phyloP scores from a whole-genome alignment of 2,888 invertebrate genomes.

The Phyllotreta cruciferae region DNA sequence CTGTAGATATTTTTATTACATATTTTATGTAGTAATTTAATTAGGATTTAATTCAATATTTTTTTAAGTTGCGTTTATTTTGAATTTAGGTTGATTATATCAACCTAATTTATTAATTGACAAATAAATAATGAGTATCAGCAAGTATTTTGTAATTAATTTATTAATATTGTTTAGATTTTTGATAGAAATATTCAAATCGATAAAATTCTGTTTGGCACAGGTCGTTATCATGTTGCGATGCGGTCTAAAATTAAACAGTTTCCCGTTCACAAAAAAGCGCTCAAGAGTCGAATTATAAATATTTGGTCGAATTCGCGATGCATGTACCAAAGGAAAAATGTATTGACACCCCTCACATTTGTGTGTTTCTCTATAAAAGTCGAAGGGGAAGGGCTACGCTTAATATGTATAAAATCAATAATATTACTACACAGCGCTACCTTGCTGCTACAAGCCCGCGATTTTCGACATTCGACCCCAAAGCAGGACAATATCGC shows the following conservation, averaged over 20 bases:
- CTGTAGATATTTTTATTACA: no score
- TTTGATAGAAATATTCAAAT: conserved; percentile 2
- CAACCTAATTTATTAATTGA: no score
- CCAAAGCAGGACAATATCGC: conserved; percentile 19
- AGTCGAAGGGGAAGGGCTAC: conserved; percentile 43
- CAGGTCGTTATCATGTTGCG: conserved; percentile 16
- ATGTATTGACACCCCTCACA: conserved; percentile 15
- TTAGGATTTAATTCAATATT: no score
- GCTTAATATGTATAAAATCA: conserved; percentile 55
- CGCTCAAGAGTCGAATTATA: conserved; percentile 5
- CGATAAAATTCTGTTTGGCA: conserved; percentile 29
- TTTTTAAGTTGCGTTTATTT: no score
- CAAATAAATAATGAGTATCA: no score
- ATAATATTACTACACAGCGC: conserved; percentile 57
- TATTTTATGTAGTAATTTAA: no score
- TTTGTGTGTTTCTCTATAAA: conserved; percentile 41
- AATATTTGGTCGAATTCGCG: conserved; percentile 10
- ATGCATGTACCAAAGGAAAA: not conserved
- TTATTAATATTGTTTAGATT: no score
- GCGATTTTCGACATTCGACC: conserved; percentile 47
- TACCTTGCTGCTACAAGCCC: conserved; percentile 47
- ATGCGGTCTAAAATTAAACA: conserved; percentile 17
- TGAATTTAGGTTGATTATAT: no score
- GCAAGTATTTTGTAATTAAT: no score
- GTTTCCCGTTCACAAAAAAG: not conserved